These are phyloP conservation scores for Metopolophium dirhodum DNA, from an alignment of 1,140 invertebrate species.

Conservation along the genomic window DNA sequence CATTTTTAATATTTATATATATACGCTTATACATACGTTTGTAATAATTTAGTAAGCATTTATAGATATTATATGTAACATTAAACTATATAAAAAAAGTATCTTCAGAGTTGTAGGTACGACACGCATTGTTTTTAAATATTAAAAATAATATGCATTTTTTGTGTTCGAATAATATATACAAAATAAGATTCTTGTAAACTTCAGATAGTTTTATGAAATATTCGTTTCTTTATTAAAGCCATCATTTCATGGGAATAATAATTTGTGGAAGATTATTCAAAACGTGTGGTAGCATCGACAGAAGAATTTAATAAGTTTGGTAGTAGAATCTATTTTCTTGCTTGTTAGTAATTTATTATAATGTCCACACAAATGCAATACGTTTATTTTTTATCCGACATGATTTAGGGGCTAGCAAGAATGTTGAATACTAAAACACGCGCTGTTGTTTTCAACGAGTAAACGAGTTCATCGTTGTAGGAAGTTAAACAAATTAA, in stretches of 20 bases:
- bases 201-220: background rate
- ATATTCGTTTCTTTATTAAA: conserved; percentile 15
- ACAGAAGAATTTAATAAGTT: conserved; percentile 54
- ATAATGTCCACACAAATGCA: conserved; percentile 14
- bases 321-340: conserved; percentile 33
- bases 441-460: background rate
- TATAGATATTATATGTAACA: background rate
- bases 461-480: conserved; percentile 10
- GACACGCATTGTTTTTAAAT: background rate
- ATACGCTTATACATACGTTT: background rate
- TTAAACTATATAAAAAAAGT: background rate
- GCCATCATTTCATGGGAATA: background rate
- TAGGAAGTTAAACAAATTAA: conserved; percentile 32
- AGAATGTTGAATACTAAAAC: conserved; percentile 46
- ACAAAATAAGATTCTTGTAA: background rate
- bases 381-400: conserved; percentile 28
- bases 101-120: background rate
- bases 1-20: background rate
- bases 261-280: conserved; percentile 42
- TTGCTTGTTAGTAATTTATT: conserved; percentile 37
- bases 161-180: background rate
- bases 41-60: background rate
- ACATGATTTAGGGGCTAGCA: conserved; percentile 40
- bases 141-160: background rate
- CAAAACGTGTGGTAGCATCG: conserved; percentile 41